Evolutionary conservation across 2,797 vertebrate genomes (phyloP).

Genomic region (Syngnathus acus): DNA sequence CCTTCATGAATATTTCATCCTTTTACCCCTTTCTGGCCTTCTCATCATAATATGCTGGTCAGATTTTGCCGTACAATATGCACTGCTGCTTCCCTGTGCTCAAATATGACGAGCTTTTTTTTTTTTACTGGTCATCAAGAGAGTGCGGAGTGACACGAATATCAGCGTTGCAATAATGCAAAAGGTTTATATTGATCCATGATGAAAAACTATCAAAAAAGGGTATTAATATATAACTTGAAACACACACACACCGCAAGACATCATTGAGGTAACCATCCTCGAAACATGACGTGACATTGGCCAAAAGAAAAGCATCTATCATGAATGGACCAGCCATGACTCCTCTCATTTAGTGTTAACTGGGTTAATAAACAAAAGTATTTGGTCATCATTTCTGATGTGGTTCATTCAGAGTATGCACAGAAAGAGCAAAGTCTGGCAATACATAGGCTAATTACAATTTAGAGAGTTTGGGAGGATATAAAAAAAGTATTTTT

Average conservation of each 20-base stretch:
- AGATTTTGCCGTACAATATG: constrained; percentile 46
- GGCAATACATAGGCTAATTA: no score
- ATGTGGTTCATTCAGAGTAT: no score
- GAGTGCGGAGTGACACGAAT: constrained; percentile 36
- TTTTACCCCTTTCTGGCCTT: constrained; percentile 27
- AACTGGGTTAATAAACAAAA: not conserved
- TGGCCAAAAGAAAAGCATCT: no score
- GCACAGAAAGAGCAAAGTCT: no score
- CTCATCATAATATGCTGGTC: constrained; percentile 48
- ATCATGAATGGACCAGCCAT: no score
- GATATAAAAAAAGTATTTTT: not conserved
- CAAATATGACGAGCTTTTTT: constrained; percentile 31
- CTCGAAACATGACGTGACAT: no score
- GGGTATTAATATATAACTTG: no score
- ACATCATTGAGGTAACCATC: no score
- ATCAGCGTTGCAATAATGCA: constrained; percentile 12
- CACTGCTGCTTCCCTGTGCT: constrained; percentile 9
- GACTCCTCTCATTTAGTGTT: not conserved
- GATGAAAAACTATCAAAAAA: not conserved
- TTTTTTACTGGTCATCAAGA: constrained; percentile 39
- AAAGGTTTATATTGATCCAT: constrained; percentile 10
- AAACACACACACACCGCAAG: no score
- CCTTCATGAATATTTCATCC: constrained; percentile 62
- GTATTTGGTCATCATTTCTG: no score
- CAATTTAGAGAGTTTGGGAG: no score